Base-by-base conservation (phyloP, 1,140 invertebrate genomes). In the Thaumatotibia leucotreta region DNA sequence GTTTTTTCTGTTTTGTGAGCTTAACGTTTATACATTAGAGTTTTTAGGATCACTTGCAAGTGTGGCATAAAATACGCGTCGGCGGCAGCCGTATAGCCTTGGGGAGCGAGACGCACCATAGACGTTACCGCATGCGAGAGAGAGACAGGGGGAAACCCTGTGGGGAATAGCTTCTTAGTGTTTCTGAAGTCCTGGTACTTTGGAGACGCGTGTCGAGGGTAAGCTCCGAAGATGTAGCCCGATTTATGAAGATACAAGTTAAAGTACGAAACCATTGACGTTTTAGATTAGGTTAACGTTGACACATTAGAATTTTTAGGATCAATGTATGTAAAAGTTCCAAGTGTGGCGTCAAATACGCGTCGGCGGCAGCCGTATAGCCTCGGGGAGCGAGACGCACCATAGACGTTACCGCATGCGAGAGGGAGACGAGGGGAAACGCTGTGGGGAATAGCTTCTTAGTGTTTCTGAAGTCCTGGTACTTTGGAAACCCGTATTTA, bases 21-120 rank as follows among this genome's bases (percentile, higher is more conserved):
- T n/a, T n/a, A n/a, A n/a, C n/a, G n/a, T n/a, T n/a, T n/a, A n/a
- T n/a, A n/a, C n/a, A n/a, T n/a, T n/a, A n/a, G n/a, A n/a, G n/a
- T n/a, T n/a, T n/a, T n/a, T n/a, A n/a, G n/a, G n/a, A n/a, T n/a
- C n/a, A n/a, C n/a, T 81, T 97, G 95, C 33, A 99, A 98, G 75
- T 97, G 97, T 0, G 99, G 99, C 0, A 98, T 99, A 11, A 99
- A 92, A 89, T 99, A 99, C 23, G 98, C 99, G 92, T 99, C 99
- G 0, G 97, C 97, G 80, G 95, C 97, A 8, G 97, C 96, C 75
- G 96, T 96, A 85, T 95, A 97, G 0, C 96, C 96, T n/a, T 96
- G 92, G 0, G 98, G 96, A 4, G 99, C 98, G 62, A 98, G 95
- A 73, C 97, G 94, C 1, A 97, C 94, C 99, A 99, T 99, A 4